phyloP scores from a whole-genome alignment of 2,888 invertebrate species.

The Temnothorax rugatulus region DNA sequence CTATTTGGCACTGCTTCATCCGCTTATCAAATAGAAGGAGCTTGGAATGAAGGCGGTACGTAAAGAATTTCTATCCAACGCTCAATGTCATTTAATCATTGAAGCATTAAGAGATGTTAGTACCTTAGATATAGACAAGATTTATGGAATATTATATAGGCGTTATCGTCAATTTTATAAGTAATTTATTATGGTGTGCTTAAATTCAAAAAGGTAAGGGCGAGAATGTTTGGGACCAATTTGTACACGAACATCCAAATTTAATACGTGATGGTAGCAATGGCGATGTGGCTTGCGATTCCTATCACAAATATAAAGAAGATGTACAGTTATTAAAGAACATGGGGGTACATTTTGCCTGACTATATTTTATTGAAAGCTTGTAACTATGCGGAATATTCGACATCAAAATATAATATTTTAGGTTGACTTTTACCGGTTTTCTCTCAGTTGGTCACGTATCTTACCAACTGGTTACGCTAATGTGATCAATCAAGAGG shows the following conservation, averaged over 20 bases:
- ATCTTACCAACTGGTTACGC: slow-evolving; percentile 86
- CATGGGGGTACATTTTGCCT: slow-evolving; percentile 76
- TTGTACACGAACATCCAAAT: slow-evolving; percentile 87
- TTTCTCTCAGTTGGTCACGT: slow-evolving; percentile 86
- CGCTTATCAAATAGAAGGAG: slow-evolving; percentile 89
- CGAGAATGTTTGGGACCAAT: slow-evolving; percentile 89
- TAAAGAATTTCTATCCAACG: neutral
- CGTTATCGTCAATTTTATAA: slow-evolving; percentile 50
- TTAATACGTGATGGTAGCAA: slow-evolving; percentile 88
- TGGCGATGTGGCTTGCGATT: slow-evolving; percentile 89
- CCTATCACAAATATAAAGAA: slow-evolving; percentile 63
- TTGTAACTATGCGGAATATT: neutral
- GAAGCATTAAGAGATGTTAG: neutral
- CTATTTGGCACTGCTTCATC: slow-evolving; percentile 85
- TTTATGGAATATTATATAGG: neutral
- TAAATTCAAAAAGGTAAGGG: slow-evolving; percentile 88
- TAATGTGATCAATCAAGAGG: slow-evolving; percentile 82
- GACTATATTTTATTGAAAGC: neutral
- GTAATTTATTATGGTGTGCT: slow-evolving; percentile 27
- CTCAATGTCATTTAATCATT: neutral
- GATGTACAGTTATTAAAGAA: slow-evolving; percentile 62
- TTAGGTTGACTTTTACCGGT: slow-evolving; percentile 75
- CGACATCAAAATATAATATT: neutral
- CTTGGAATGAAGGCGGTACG: slow-evolving; percentile 89
- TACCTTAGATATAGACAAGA: neutral